Evolutionary conservation across 2,888 invertebrate species (phyloP).

Genomic region (Leptopilina drosophilae): DNA sequence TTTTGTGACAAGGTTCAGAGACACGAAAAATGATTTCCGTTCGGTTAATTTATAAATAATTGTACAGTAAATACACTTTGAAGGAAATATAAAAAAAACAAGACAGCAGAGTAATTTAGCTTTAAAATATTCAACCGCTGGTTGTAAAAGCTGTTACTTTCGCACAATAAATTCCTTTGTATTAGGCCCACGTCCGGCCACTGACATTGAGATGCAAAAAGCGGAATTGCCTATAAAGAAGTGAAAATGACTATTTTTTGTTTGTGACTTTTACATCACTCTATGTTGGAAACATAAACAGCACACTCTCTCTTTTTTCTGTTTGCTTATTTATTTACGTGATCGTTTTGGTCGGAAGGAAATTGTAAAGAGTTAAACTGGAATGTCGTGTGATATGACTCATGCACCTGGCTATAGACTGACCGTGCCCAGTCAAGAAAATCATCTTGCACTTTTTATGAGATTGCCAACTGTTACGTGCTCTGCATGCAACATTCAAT

Average conservation of each 20-base stretch:
- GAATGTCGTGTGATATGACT: conserved; percentile 39
- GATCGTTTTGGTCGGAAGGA: conserved; percentile 39
- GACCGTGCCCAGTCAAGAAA: conserved; percentile 33
- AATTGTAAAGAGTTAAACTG: conserved; percentile 9
- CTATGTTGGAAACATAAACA: conserved; percentile 12
- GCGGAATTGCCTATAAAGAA: conserved; percentile 18
- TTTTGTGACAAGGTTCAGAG: too few species aligned
- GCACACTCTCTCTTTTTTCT: conserved; percentile 35
- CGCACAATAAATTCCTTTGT: conserved; percentile 14
- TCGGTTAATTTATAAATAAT: not conserved
- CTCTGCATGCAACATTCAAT: conserved; percentile 12
- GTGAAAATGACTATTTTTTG: conserved; percentile 23
- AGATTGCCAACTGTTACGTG: conserved; percentile 14
- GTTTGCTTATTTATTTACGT: conserved; percentile 11
- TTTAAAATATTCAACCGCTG: conserved; percentile 9
- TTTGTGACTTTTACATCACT: conserved; percentile 18
- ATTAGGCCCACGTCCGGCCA: conserved; percentile 24
- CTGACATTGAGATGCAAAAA: conserved; percentile 20
- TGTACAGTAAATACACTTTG: not conserved
- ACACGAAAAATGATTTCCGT: conserved; percentile 3
- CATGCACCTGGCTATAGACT: conserved; percentile 30
- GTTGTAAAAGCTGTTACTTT: conserved; percentile 29
- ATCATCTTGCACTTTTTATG: conserved; percentile 35
- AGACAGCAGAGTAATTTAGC: not conserved
- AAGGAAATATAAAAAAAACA: not conserved